Conservation (phyloP, 2,113 vertebrate genomes). For the Oreochromis aureus region DNA sequence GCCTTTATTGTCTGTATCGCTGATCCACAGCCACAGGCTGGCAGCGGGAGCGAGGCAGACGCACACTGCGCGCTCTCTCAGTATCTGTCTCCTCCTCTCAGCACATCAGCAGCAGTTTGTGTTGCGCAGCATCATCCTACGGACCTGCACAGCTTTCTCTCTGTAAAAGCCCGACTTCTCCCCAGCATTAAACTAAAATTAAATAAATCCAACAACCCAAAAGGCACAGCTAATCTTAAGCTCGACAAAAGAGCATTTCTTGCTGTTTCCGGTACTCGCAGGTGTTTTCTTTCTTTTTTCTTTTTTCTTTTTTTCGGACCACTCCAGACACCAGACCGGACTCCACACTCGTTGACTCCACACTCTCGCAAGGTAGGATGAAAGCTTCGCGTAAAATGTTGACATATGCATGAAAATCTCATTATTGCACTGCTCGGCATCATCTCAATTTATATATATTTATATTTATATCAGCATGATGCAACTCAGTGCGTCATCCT, state of each 20-base stretch:
- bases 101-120: constrained; percentile 40
- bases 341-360: constrained; percentile 38
- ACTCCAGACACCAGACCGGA: constrained; percentile 35
- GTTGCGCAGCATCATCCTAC: constrained; percentile 43
- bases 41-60: not conserved
- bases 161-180: constrained; percentile 3
- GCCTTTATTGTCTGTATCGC: not conserved
- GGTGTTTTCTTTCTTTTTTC: not conserved
- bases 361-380: constrained; percentile 44
- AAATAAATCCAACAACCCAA: not conserved
- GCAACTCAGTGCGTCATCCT: not conserved
- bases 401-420: not conserved
- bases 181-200: not conserved
- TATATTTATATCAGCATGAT: not conserved
- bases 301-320: not conserved
- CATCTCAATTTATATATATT: not conserved
- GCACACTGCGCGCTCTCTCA: not conserved
- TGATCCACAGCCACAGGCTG: not conserved
- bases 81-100: constrained; percentile 39
- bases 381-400: not conserved
- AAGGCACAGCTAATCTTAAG: not conserved
- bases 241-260: not conserved
- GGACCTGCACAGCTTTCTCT: constrained; percentile 37
- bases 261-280: not conserved
- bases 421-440: not conserved